Conservation (phyloP, 2,888 invertebrate genomes). For the Homarus gammarus region DNA sequence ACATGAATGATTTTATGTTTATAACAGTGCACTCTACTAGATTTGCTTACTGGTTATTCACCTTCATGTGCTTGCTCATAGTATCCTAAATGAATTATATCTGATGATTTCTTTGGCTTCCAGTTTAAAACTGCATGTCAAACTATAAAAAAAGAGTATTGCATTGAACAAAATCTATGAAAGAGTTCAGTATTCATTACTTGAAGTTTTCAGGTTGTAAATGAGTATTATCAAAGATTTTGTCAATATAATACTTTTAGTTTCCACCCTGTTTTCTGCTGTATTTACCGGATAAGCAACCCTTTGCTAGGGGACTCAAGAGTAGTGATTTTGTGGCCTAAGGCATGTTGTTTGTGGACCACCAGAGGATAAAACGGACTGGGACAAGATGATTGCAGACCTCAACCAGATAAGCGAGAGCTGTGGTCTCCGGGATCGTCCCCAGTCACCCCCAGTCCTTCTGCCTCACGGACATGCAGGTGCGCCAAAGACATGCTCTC, state of each 20-base stretch:
- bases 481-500: constrained; percentile 19
- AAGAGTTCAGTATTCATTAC: constrained; percentile 24
- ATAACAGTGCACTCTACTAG: background rate
- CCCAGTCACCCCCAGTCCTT: constrained; percentile 35
- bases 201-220: background rate
- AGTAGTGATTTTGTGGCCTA: constrained; percentile 29
- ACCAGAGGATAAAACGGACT: constrained; percentile 73
- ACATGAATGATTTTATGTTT: background rate
- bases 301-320: background rate
- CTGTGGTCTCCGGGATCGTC: constrained; percentile 63
- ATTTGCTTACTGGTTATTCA: background rate
- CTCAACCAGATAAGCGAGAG: constrained; percentile 75
- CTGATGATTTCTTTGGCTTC: background rate
- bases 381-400: constrained; percentile 76
- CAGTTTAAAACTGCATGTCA: background rate
- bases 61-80: background rate
- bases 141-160: background rate
- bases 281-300: background rate
- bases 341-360: constrained; percentile 51
- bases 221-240: constrained; percentile 77
- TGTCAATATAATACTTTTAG: background rate
- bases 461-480: constrained; percentile 54
- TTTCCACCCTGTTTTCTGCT: background rate
- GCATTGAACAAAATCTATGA: constrained; percentile 12
- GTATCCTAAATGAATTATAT: background rate